A percentile compares a stretch with the other conserved stretches of the same genome.
phyloP scores from a whole-genome alignment of 2,888 invertebrate genomes.

The Pseudanteris insignis region DNA sequence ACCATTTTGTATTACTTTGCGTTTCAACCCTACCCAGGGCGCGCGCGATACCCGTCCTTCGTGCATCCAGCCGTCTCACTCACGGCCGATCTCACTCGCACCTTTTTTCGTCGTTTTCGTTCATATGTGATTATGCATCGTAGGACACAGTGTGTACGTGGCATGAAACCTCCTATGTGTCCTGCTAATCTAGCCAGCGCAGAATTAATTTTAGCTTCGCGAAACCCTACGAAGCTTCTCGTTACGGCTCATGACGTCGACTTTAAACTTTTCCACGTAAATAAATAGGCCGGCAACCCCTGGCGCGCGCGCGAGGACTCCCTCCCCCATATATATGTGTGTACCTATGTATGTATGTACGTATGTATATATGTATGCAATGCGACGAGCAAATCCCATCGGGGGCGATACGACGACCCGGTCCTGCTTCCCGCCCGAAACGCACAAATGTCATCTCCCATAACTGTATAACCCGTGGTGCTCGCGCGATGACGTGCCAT shows the following conservation, averaged over 20 bases:
- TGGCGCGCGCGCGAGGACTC: slow-evolving; percentile 21
- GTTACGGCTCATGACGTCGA: slow-evolving; percentile 42
- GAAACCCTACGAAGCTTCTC: slow-evolving; percentile 51
- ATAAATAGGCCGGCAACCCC: slow-evolving; percentile 47
- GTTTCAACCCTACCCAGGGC: slow-evolving; percentile 2
- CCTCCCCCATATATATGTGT: slow-evolving; percentile 10
- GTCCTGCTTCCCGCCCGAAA: slow-evolving; percentile 20
- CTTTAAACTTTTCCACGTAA: slow-evolving; percentile 49
- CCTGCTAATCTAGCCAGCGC: slow-evolving; percentile 55
- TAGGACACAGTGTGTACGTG: slow-evolving; percentile 38
- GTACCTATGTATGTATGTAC: too few relatives aligned
- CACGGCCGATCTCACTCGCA: too few relatives aligned
- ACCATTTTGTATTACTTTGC: slow-evolving; percentile 10
- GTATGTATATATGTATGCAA: too few relatives aligned
- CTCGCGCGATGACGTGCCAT: too few relatives aligned
- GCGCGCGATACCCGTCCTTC: too few relatives aligned
- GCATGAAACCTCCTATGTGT: slow-evolving; percentile 55
- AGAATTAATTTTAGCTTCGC: slow-evolving; percentile 60
- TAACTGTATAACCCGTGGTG: too few relatives aligned
- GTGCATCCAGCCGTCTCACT: too few relatives aligned
- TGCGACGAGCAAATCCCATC: slow-evolving; percentile 28
- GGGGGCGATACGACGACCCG: slow-evolving; percentile 7
- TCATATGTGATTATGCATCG: slow-evolving; percentile 40
- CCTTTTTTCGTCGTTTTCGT: slow-evolving; percentile 18
- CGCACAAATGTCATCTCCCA: slow-evolving; percentile 26